phyloP scores from a whole-genome alignment of 2,797 vertebrate species.

The Chromis chromis region DNA sequence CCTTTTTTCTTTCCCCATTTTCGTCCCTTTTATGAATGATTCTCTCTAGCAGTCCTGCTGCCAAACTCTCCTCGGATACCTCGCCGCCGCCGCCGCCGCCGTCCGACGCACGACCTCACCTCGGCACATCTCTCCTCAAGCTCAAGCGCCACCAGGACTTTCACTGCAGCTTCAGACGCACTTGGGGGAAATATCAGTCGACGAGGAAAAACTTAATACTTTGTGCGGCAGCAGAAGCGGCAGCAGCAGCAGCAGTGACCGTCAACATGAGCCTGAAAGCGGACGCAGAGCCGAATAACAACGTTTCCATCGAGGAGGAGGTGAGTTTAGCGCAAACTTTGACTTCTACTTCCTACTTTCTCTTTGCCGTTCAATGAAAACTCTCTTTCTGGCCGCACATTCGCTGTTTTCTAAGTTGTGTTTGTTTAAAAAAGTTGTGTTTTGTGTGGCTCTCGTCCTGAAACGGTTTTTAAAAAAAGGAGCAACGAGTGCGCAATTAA shows the following conservation, averaged over 20 bases:
- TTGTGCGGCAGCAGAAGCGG: slow-evolving; percentile 66
- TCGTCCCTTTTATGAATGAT: slow-evolving; percentile 76
- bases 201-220: slow-evolving; percentile 67
- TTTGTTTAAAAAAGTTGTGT: not conserved
- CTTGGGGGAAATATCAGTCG: slow-evolving; percentile 74
- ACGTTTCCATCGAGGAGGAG: slow-evolving; percentile 87
- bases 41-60: slow-evolving; percentile 66
- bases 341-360: not conserved
- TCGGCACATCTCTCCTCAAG: slow-evolving; percentile 77
- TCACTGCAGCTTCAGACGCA: slow-evolving; percentile 75
- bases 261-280: slow-evolving; percentile 85
- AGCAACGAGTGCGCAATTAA: not conserved
- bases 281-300: slow-evolving; percentile 86
- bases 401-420: too few species aligned
- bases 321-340: slow-evolving; percentile 65
- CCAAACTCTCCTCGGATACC: slow-evolving; percentile 58
- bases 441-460: not conserved
- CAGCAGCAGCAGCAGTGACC: slow-evolving; percentile 61
- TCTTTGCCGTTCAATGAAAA: not conserved
- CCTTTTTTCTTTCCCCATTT: slow-evolving; percentile 22
- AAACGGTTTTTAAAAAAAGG: not conserved
- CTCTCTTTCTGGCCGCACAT: not conserved
- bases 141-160: slow-evolving; percentile 72
- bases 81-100: not conserved
- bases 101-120: slow-evolving; percentile 71